Evolutionary conservation across 2,888 invertebrate species (phyloP).

Genomic region (Drosophila maculinotata): DNA sequence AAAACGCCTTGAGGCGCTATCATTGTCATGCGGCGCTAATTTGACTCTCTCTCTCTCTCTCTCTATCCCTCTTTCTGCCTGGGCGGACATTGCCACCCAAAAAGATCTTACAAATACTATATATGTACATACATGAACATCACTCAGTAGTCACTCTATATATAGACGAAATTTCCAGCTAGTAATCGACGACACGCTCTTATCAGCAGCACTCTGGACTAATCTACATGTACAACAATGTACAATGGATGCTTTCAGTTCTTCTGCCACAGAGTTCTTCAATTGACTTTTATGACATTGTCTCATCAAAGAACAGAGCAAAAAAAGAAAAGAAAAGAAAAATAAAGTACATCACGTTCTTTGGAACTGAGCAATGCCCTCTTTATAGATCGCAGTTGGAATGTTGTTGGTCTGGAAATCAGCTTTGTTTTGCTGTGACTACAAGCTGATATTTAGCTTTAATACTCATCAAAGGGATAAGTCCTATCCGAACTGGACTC

Average conservation of each 20-base stretch:
- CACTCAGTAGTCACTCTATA: slow-evolving; percentile 3
- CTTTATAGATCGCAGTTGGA: slow-evolving; percentile 18
- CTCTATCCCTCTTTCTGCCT: no score
- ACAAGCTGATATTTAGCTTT: no score
- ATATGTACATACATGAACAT: slow-evolving; percentile 7
- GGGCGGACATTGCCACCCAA: slow-evolving; percentile 50
- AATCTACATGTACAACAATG: slow-evolving; percentile 34
- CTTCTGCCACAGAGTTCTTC: slow-evolving; percentile 21
- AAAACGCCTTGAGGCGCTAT: slow-evolving; percentile 76
- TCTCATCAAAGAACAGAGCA: slow-evolving; percentile 34
- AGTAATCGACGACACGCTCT: slow-evolving; percentile 40
- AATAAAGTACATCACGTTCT: slow-evolving; percentile 16
- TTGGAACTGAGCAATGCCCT: slow-evolving; percentile 29
- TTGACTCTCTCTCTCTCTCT: no score
- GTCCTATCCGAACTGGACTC: slow-evolving; percentile 1
- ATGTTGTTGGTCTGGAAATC: not conserved
- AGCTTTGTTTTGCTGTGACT: no score
- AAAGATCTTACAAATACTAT: slow-evolving; percentile 5
- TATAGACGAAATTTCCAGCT: slow-evolving; percentile 12
- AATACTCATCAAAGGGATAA: no score
- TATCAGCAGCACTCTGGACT: slow-evolving; percentile 33
- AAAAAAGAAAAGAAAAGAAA: slow-evolving; percentile 7
- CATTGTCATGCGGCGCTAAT: slow-evolving; percentile 71
- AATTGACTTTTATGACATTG: slow-evolving; percentile 64
- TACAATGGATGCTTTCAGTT: slow-evolving; percentile 6